These are phyloP conservation scores for Talpa occidentalis DNA, from an alignment of 2,113 vertebrate genomes.

Conservation along the genomic window DNA sequence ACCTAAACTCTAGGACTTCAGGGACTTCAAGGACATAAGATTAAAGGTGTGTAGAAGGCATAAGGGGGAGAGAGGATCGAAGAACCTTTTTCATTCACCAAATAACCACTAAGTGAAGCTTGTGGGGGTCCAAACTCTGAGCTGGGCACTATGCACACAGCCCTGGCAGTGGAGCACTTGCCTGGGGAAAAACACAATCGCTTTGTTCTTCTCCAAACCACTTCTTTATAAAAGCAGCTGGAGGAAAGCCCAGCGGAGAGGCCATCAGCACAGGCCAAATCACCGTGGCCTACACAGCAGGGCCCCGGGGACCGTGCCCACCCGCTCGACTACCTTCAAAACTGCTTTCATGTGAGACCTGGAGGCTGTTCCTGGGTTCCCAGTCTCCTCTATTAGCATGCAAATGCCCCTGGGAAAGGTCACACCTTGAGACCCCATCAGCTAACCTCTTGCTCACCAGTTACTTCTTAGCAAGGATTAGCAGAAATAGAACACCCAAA, in stretches of 20 bases:
- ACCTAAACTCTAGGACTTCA: neutral
- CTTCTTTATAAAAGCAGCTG: constrained; percentile 76
- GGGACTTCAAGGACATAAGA: neutral
- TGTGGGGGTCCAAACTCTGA: constrained; percentile 40
- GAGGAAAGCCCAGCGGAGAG: constrained; percentile 74
- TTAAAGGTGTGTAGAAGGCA: neutral
- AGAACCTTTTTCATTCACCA: constrained; percentile 17
- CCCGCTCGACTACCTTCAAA: constrained; percentile 66
- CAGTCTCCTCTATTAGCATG: constrained; percentile 76
- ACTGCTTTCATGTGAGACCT: constrained; percentile 78
- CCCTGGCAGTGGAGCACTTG: constrained; percentile 57
- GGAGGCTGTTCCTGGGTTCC: constrained; percentile 75
- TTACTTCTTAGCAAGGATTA: constrained; percentile 81
- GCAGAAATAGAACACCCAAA: constrained; percentile 72
- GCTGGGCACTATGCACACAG: constrained; percentile 41
- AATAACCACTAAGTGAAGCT: constrained; percentile 18
- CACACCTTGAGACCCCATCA: constrained; percentile 80
- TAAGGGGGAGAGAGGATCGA: fast-evolving
- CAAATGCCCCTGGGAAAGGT: constrained; percentile 83
- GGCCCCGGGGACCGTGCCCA: constrained; percentile 48
- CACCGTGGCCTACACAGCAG: constrained; percentile 58
- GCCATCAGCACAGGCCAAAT: constrained; percentile 58
- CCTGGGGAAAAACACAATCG: constrained; percentile 71
- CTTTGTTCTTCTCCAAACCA: constrained; percentile 78
- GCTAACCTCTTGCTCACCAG: constrained; percentile 79